Evolutionary conservation across 2,888 invertebrate genomes (phyloP).

Genomic region (Diabrotica balteata): DNA sequence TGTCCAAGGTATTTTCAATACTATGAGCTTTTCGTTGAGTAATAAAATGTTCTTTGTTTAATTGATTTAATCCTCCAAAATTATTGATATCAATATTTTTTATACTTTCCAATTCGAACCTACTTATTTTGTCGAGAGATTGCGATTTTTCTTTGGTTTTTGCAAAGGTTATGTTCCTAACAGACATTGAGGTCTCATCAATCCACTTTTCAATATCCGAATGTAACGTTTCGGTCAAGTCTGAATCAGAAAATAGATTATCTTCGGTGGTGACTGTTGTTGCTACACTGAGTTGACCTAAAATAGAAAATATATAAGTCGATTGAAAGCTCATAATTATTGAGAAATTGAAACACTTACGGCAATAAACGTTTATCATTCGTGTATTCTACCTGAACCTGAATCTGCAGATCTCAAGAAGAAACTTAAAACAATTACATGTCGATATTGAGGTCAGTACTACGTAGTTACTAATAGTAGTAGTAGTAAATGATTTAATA

Average conservation of each 20-base stretch:
- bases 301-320: constrained; percentile 31
- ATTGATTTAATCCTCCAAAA: constrained; percentile 30
- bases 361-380: too few relatives aligned
- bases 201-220: constrained; percentile 59
- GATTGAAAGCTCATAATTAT: not conserved
- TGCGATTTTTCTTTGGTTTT: constrained; percentile 43
- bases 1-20: constrained; percentile 50
- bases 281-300: constrained; percentile 61
- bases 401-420: too few relatives aligned
- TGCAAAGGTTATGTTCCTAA: constrained; percentile 45
- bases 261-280: constrained; percentile 56
- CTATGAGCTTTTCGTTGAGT: constrained; percentile 47
- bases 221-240: constrained; percentile 54
- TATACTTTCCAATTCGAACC: constrained; percentile 14
- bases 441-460: too few relatives aligned
- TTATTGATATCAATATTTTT: constrained; percentile 23
- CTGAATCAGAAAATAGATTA: constrained; percentile 54
- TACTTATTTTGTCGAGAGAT: constrained; percentile 38
- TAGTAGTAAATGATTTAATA: too few relatives aligned
- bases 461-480: too few relatives aligned
- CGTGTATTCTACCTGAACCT: too few relatives aligned
- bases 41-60: constrained; percentile 31
- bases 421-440: too few relatives aligned
- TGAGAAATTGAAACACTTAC: too few relatives aligned
- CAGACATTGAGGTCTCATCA: constrained; percentile 56